A percentile compares a stretch with the other conserved stretches of the same genome.
phyloP scores from a whole-genome alignment of 2,888 invertebrate species.

The Ptychoptera albimana region DNA sequence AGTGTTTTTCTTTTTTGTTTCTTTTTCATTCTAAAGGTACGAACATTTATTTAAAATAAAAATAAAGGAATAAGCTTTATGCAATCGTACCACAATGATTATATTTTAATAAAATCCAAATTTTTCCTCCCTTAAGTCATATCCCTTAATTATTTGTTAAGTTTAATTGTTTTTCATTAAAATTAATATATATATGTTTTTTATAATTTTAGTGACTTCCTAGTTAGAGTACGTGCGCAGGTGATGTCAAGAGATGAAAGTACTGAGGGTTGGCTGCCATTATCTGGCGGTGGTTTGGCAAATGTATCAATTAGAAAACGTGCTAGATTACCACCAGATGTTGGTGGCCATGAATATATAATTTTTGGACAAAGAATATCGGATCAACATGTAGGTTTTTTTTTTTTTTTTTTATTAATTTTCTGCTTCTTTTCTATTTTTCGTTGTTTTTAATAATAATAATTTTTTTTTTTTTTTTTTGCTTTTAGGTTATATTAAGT shows the following conservation, averaged over 20 bases:
- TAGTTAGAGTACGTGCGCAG: constrained; percentile 97
- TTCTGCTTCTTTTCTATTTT: not conserved
- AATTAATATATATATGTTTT: not conserved
- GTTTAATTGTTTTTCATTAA: too few relatives aligned
- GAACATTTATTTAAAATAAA: too few relatives aligned
- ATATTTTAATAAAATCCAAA: too few relatives aligned
- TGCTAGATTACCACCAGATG: constrained; percentile 36
- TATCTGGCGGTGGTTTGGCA: constrained; percentile 86
- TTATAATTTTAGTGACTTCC: constrained; percentile 56
- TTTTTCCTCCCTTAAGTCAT: too few relatives aligned
- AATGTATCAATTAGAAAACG: constrained; percentile 81
- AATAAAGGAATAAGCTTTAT: too few relatives aligned
- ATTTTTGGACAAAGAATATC: constrained; percentile 86
- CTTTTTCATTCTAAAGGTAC: too few relatives aligned
- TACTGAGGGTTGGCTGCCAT: constrained; percentile 89
- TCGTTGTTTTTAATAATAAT: not conserved
- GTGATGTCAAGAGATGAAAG: constrained; percentile 98
- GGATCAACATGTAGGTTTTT: constrained; percentile 66
- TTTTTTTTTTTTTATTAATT: not conserved
- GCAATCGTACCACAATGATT: too few relatives aligned
- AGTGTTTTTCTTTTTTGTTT: too few relatives aligned
- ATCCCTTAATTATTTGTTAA: too few relatives aligned
- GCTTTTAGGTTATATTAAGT: constrained; percentile 69
- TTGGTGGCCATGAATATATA: constrained; percentile 66
- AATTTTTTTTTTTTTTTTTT: constrained; percentile 7